Evolutionary conservation across 1,140 invertebrate genomes (phyloP), one percentile per base, ranked within the genome.

Genomic region (Drosophila murphyi): DNA sequence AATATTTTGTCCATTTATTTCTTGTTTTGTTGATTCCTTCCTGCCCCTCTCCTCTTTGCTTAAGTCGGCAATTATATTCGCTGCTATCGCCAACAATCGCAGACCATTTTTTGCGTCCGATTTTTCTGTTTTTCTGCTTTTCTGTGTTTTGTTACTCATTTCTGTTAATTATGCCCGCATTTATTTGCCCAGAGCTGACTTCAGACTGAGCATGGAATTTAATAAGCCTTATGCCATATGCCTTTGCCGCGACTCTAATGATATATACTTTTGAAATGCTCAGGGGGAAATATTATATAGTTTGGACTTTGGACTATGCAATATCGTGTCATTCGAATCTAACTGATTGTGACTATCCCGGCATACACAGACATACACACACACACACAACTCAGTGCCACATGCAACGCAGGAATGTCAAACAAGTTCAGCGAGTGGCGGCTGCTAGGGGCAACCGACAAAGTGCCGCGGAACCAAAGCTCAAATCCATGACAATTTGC

Each of bases 141-240:
- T 54, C 32, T 45, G n/a, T 56, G 67, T 50, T 70, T 78, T 78
- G 70, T 63, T 69, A 69, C 67, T 65, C 61, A 68, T 76, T 82
- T 57, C n/a, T 63, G 72, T 63, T 87, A 87, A 87, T 87, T 87
- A 89, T 75, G 85, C 83, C 83, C 83, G 83, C 83, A 87, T 81
- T 86, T 86, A 75, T 87, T 86, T 82, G 64, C 5, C 52, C n/a
- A 62, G 5, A 31, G 31, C 57, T 3, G 50, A 29, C 41, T 45
- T 48, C 31, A 12, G 12, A 12, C 5, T 28, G 47, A 67, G 64
- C 71, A 73, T 41, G 64, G 56, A 73, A 82, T 83, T 87, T 88
- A 79, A 87, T 88, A 83, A 69, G 83, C 81, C 77, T 80, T 78
- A 76, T 75, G 83, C 35, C 20, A 1, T 20, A 20, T 20, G 20